phyloP scores from a whole-genome alignment of 2,113 vertebrate genomes.

The Brienomyrus brachyistius region DNA sequence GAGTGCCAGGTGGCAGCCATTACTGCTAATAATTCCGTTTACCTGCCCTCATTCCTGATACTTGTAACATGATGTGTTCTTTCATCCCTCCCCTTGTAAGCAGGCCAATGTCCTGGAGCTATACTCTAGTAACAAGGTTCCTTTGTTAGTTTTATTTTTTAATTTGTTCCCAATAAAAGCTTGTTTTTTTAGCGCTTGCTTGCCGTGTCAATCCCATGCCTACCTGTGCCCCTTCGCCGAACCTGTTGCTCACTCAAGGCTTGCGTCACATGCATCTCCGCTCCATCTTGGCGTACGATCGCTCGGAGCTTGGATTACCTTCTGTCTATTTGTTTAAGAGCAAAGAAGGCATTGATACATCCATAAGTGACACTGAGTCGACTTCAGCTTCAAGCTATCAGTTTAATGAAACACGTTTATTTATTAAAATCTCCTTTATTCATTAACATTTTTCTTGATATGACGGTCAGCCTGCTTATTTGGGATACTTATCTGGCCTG shows the following conservation, averaged over 20 bases:
- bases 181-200: neutral
- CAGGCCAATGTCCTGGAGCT: neutral
- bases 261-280: neutral
- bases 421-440: neutral
- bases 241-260: neutral
- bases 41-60: neutral
- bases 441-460: neutral
- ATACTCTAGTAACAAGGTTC: neutral
- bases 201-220: neutral
- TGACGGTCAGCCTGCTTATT: neutral
- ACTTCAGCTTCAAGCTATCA: neutral
- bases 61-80: neutral
- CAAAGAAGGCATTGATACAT: neutral
- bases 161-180: neutral
- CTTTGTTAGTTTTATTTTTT: neutral
- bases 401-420: conserved; percentile 1
- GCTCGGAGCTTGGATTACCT: neutral
- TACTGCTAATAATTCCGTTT: neutral
- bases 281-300: neutral
- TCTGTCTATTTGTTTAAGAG: neutral
- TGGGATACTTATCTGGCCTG: neutral
- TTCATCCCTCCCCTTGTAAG: neutral
- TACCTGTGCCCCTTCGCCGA: neutral
- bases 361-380: neutral
- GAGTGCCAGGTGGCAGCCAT: neutral